phyloP scores from a whole-genome alignment of 2,113 vertebrate species.

The Actenoides lindsayi region DNA sequence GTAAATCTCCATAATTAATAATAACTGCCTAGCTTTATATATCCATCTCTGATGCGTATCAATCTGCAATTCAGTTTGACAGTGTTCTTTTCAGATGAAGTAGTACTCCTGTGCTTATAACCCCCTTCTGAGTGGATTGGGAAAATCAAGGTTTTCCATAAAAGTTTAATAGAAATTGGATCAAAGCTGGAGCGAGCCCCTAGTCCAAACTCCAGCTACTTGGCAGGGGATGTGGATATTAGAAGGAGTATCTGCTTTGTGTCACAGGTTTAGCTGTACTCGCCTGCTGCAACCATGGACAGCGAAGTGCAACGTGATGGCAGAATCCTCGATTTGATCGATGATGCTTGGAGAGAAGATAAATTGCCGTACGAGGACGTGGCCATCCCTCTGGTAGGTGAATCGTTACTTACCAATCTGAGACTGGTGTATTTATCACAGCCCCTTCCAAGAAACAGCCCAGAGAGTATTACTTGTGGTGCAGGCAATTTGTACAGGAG shows the following conservation, averaged over 20 bases:
- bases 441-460: not conserved
- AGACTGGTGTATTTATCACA: not conserved
- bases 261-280: constrained; percentile 14
- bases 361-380: constrained; percentile 95
- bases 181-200: not conserved
- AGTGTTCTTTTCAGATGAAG: not conserved
- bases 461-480: not conserved
- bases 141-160: not conserved
- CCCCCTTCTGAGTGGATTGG: not conserved
- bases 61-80: not conserved
- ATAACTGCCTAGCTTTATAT: not conserved
- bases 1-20: not conserved
- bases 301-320: constrained; percentile 96
- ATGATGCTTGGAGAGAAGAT: constrained; percentile 97
- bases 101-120: not conserved
- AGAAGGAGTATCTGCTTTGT: not conserved
- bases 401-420: not conserved
- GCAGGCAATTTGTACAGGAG: not conserved
- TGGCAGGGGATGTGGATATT: not conserved
- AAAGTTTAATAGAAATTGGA: not conserved
- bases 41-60: not conserved
- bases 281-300: constrained; percentile 79
- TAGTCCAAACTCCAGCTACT: not conserved
- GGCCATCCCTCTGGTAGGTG: constrained; percentile 91
- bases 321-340: constrained; percentile 94